Evolutionary conservation across 2,888 invertebrate genomes (phyloP), one percentile per base, ranked within the genome.

Genomic region (Melanophora roralis): DNA sequence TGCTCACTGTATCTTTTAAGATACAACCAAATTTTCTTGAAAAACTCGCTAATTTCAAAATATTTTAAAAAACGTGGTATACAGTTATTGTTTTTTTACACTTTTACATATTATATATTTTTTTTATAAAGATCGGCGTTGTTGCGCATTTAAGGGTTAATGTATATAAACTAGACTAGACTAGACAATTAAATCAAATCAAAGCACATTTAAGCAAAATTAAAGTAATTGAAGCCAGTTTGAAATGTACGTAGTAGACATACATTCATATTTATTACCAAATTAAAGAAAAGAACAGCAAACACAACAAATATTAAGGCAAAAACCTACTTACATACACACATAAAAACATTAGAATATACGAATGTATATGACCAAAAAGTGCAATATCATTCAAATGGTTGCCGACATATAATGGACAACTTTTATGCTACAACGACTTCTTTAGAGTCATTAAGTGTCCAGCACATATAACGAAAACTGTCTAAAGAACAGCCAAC

Each of bases 211-310:
- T 45, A 62, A 55, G 38, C 47, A 62, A 76, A 68, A 55, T 27
- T 62, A 64, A 68, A 75, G 40, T 72, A 80, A 68, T 80, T 76
- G 76, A 74, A 76, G 80, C 57, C 80, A 68, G 72, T 76, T 80
- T 73, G 68, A 73, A 72, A 72, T 76, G n/a, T n/a, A n/a, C n/a
- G n/a, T n/a, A n/a, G n/a, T n/a, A n/a, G n/a, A n/a, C n/a, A n/a
- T n/a, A n/a, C n/a, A n/a, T n/a, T n/a, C n/a, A n/a, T n/a, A n/a
- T n/a, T n/a, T n/a, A 76, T 68, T 72, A 62, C 68, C 80, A 76
- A 80, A 80, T 76, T 80, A 76, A 47, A 80, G 55, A 67, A 16
- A 55, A 71, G 14, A 65, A 62, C 21, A 64, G 45, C n/a, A 53
- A n/a, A n/a, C 69, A 64, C 38, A 40, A 47, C 68, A 60, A 43